Evolutionary conservation across 2,797 vertebrate genomes (phyloP).

Genomic region (Onychomys leucogaster): DNA sequence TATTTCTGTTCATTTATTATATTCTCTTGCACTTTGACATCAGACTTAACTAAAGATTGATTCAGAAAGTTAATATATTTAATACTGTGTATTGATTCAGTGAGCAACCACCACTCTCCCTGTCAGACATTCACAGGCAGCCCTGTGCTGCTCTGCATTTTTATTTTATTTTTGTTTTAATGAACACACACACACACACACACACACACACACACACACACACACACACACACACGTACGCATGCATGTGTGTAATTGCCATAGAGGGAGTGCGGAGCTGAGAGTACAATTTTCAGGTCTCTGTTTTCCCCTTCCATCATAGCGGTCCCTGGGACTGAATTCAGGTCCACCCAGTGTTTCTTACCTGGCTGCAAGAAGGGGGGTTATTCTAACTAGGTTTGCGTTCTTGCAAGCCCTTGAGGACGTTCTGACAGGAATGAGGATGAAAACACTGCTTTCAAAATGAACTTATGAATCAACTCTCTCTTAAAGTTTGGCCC

Average conservation of each 20-base stretch:
- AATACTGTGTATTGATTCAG: background rate
- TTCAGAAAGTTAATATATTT: background rate
- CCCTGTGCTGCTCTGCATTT: background rate
- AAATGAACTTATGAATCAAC: background rate
- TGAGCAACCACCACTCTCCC: background rate
- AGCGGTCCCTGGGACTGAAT: background rate
- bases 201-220: background rate
- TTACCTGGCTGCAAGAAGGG: background rate
- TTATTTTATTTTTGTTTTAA: slow-evolving; percentile 17
- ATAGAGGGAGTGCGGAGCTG: too few relatives aligned
- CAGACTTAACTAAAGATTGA: background rate
- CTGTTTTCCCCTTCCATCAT: background rate
- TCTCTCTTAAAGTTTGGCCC: background rate
- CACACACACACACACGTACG: too few relatives aligned
- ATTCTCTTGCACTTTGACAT: background rate
- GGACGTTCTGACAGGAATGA: background rate
- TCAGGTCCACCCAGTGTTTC: background rate
- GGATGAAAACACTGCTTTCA: background rate
- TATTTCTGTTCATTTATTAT: background rate
- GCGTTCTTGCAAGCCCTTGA: background rate
- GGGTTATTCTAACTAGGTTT: background rate
- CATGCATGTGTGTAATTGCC: background rate
- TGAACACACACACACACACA: background rate
- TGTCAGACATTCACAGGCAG: too few relatives aligned
- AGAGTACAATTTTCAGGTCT: background rate